These are phyloP conservation scores for Hypotaenidia philippensis DNA, from an alignment of 2,797 vertebrate species.

Conservation along the genomic window DNA sequence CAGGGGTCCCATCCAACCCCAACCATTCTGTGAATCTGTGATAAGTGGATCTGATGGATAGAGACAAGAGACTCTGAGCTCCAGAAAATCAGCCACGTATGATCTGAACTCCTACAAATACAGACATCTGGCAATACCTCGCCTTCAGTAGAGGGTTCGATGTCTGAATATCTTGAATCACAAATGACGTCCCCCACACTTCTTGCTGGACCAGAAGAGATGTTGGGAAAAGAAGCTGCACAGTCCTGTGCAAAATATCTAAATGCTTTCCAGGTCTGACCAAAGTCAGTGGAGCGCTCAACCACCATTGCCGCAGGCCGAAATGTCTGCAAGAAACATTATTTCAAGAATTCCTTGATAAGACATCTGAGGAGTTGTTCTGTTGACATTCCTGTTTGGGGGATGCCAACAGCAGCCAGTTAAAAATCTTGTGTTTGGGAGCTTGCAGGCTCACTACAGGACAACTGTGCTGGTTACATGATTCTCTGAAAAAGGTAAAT, in stretches of 20 bases:
- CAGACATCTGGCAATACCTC: conserved; percentile 81
- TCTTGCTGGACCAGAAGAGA: conserved; percentile 79
- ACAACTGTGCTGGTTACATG: not conserved
- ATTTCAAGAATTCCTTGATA: not conserved
- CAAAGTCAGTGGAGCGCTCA: conserved; percentile 89
- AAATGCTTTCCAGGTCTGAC: conserved; percentile 88
- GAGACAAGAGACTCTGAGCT: not conserved
- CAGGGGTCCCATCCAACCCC: too few species aligned
- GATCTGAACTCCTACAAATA: not conserved
- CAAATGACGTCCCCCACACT: conserved; percentile 85
- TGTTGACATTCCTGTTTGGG: not conserved
- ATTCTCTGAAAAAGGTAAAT: not conserved
- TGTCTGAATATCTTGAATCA: conserved; percentile 89
- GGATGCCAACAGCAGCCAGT: not conserved
- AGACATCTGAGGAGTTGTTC: not conserved
- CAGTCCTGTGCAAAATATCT: conserved; percentile 91
- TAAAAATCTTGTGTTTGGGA: not conserved
- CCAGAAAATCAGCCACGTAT: not conserved
- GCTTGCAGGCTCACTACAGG: not conserved
- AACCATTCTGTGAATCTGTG: too few species aligned
- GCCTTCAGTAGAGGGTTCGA: conserved; percentile 89
- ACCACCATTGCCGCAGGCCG: conserved; percentile 91
- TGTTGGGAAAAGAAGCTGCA: conserved; percentile 82
- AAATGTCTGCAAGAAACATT: conserved; percentile 85
- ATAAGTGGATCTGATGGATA: not conserved